Evolutionary conservation across 2,797 vertebrate genomes (phyloP).

Genomic region (Molossus molossus): DNA sequence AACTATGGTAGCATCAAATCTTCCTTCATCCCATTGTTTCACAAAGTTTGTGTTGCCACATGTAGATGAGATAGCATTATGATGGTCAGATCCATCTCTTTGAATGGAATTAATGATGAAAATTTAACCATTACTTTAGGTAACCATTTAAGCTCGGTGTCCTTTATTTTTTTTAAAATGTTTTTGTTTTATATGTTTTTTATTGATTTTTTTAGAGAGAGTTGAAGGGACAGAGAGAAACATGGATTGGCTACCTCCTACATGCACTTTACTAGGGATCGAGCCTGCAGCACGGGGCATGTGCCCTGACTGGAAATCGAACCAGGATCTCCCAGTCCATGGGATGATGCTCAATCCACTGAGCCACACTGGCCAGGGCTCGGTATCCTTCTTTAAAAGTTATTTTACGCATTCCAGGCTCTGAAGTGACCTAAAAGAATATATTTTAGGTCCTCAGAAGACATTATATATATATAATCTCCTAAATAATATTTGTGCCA

Average conservation of each 20-base stretch:
- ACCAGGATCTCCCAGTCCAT: too few species aligned
- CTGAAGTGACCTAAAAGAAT: slow-evolving; percentile 67
- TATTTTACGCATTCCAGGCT: slow-evolving; percentile 55
- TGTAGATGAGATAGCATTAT: not conserved
- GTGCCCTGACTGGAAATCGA: too few species aligned
- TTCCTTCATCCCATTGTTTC: slow-evolving; percentile 53
- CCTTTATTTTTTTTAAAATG: not conserved
- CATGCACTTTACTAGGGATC: too few species aligned
- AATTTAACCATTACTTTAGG: slow-evolving; percentile 15
- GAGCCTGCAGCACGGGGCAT: too few species aligned
- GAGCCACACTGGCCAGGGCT: too few species aligned
- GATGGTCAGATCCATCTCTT: not conserved
- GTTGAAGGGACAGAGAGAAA: too few species aligned
- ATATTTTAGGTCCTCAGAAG: slow-evolving; percentile 39
- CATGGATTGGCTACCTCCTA: too few species aligned
- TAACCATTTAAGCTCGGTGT: not conserved
- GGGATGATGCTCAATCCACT: too few species aligned
- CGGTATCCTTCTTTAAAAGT: not conserved
- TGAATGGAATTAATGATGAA: slow-evolving; percentile 42
- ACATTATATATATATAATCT: slow-evolving; percentile 2
- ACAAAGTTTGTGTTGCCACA: slow-evolving; percentile 28
- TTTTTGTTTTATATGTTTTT: too few species aligned
- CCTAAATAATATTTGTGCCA: slow-evolving; percentile 50
- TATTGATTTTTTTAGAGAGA: too few species aligned
- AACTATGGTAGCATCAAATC: not conserved